Percentiles rank a stretch among this genome's conserved stretches.
phyloP scores from a whole-genome alignment of 2,113 vertebrate genomes.

The Ophthalmotilapia sp. region DNA sequence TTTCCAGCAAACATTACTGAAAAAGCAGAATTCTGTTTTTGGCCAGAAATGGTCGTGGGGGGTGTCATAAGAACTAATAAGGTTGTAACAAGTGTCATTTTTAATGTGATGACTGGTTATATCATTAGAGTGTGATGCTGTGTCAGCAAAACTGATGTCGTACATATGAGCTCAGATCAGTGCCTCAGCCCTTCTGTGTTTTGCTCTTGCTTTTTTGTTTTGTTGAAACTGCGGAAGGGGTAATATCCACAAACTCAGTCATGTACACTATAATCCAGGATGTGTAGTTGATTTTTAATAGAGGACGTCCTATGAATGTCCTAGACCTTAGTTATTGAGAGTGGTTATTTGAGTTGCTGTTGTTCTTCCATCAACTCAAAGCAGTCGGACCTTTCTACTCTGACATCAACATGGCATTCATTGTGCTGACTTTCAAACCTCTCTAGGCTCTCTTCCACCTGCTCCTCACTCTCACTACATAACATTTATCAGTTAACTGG shows the following conservation, averaged over 20 bases:
- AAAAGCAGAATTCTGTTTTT: background rate
- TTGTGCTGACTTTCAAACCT: background rate
- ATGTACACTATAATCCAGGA: background rate
- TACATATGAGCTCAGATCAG: background rate
- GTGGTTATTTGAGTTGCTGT: background rate
- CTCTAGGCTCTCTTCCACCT: background rate
- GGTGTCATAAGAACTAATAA: background rate
- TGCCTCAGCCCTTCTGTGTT: background rate
- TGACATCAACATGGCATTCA: background rate
- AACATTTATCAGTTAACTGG: background rate
- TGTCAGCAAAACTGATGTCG: background rate
- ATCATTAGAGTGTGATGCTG: background rate
- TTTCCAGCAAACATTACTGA: background rate
- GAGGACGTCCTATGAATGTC: background rate
- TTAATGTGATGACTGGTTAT: background rate
- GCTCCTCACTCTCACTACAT: background rate
- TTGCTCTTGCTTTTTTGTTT: background rate
- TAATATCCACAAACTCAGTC: background rate
- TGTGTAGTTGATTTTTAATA: background rate
- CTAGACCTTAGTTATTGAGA: background rate
- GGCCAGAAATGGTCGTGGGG: background rate
- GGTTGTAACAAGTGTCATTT: background rate
- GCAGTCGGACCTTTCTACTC: background rate
- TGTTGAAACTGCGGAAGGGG: background rate
- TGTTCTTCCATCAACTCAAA: background rate